phyloP scores from a whole-genome alignment of 2,888 invertebrate species.

The Mechanitis mazaeus region DNA sequence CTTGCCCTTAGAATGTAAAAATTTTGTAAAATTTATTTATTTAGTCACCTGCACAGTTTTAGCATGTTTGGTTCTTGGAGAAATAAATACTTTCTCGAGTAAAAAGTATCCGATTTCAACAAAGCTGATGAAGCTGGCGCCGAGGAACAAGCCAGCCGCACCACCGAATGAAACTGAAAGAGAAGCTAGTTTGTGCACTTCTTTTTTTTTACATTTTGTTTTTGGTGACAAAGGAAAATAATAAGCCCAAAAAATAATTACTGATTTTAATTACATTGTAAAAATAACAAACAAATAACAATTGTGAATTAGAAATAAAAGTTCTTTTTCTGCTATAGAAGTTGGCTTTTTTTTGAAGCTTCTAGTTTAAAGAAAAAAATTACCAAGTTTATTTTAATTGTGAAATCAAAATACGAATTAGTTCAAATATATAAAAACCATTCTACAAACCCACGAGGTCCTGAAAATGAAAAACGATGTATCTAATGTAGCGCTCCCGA shows the following conservation, averaged over 20 bases:
- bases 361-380: no score
- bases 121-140: slow-evolving; percentile 79
- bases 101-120: slow-evolving; percentile 77
- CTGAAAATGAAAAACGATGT: slow-evolving; percentile 79
- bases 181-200: no score
- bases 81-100: slow-evolving; percentile 38
- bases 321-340: no score
- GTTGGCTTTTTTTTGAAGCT: no score
- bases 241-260: background rate
- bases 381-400: no score
- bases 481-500: slow-evolving; percentile 74
- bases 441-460: slow-evolving; percentile 79
- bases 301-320: no score
- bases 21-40: no score
- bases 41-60: background rate
- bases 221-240: background rate
- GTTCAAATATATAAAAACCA: background rate
- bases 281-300: background rate
- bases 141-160: slow-evolving; percentile 78
- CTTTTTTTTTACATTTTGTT: no score
- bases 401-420: background rate
- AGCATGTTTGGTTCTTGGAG: background rate
- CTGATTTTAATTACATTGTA: background rate
- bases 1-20: no score
- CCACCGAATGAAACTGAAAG: slow-evolving; percentile 78